phyloP scores from a whole-genome alignment of 2,113 vertebrate genomes.

The Dinomys branickii region DNA sequence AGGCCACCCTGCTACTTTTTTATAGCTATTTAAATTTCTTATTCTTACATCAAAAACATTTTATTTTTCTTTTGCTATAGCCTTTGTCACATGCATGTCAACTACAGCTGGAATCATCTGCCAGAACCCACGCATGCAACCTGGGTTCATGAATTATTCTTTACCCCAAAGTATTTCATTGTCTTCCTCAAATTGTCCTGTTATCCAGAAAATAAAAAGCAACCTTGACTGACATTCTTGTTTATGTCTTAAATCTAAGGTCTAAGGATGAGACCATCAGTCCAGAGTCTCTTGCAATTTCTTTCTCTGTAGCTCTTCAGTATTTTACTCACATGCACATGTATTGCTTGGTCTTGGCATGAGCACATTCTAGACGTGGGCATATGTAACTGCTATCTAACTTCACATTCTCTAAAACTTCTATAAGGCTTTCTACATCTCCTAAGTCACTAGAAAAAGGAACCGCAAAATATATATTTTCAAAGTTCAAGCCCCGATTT shows the following conservation, averaged over 20 bases:
- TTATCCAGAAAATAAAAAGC: neutral
- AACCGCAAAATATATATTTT: conserved; percentile 5
- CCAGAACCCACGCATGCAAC: neutral
- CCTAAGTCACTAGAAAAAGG: neutral
- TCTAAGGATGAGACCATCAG: neutral
- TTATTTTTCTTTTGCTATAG: neutral
- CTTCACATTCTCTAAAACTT: neutral
- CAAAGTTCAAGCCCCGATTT: neutral
- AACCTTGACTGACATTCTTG: neutral
- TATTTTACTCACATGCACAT: neutral
- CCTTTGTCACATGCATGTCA: neutral
- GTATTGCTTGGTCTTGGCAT: neutral
- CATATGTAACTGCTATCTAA: neutral
- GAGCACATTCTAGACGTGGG: neutral
- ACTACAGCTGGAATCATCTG: neutral
- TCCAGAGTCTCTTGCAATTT: neutral
- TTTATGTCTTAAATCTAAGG: neutral
- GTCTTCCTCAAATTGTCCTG: neutral
- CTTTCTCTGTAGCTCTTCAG: neutral
- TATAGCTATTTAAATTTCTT: conserved; percentile 51
- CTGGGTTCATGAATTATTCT: neutral
- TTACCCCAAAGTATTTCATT: neutral
- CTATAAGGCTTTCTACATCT: neutral
- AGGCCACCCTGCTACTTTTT: neutral
- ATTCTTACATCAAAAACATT: neutral